These are phyloP conservation scores for human DNA, from an alignment of 2,113 vertebrate genomes.

Conservation along the genomic window DNA sequence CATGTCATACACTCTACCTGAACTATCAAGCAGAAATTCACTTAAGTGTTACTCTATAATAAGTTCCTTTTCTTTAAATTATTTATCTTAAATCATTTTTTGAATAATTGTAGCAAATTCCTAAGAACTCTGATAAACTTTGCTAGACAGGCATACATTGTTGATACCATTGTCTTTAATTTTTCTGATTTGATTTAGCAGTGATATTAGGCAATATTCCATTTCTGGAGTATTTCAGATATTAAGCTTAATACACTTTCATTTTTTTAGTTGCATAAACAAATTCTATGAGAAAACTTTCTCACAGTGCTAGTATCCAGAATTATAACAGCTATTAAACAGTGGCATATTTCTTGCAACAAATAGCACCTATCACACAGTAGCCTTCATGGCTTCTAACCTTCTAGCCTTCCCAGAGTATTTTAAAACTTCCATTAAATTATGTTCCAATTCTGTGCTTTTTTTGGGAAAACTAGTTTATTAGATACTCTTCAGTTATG, in stretches of 20 bases:
- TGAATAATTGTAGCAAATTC: background rate
- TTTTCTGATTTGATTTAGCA: constrained; percentile 31
- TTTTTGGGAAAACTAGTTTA: background rate
- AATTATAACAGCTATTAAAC: background rate
- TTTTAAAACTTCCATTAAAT: constrained; percentile 18
- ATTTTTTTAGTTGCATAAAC: constrained; percentile 34
- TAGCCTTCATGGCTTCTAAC: background rate
- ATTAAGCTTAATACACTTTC: background rate
- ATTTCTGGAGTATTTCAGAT: constrained; percentile 14
- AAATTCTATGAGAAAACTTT: constrained; percentile 31
- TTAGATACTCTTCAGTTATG: background rate
- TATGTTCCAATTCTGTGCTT: background rate
- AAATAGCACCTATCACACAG: background rate
- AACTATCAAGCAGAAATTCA: background rate
- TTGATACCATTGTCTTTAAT: background rate
- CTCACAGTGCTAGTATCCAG: background rate
- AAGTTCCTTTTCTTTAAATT: background rate
- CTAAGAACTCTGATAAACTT: background rate
- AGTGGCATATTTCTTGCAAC: background rate
- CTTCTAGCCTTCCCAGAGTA: background rate
- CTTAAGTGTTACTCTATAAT: background rate
- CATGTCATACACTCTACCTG: background rate
- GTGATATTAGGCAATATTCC: background rate
- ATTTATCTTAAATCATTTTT: background rate
- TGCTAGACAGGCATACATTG: background rate